Base-by-base conservation (phyloP, 2,797 vertebrate genomes). In the Masticophis lateralis region DNA sequence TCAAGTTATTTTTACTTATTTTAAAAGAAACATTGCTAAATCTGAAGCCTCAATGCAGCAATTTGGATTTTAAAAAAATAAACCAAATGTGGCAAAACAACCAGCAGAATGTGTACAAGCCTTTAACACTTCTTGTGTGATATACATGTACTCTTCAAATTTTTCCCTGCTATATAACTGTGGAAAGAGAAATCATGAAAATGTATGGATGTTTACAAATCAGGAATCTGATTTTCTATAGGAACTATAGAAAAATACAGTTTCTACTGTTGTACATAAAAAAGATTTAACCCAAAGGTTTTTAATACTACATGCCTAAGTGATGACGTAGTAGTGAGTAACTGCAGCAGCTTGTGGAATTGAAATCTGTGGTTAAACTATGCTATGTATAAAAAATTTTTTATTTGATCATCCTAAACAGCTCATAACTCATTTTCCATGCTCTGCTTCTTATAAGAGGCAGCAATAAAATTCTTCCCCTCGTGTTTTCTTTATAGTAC, bases 191-290 rank as follows among this genome's bases (percentile, higher is more conserved):
- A 96, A 97, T 96, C 88, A 93, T 97, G 96, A 95, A 74, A 97
- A 92, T 96, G 94, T 93, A 94, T 96, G 97, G 95, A 96, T 94
- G 87, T 86, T 96, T 95, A 91, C 95, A 93, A 96, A 96, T 90
- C 93, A 94, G 95, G 94, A 95, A 93, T 91, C 57, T 93, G 74
- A 90, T n/a, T n/a, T n/a, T n/a, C n/a, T 96, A 94, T 89, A 94
- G 91, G 95, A 94, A 96, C 87, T 97, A 95, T 97, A 96, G 96
- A 95, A 95, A 98, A 97, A 95, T 94, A 95, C 88, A 95, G 92
- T 95, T 95, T 90, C 61, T 95, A 91, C 60, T 91, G 95, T 94
- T 97, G 96, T 97, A 96, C 32, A 93, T 95, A 6, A 59, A 60
- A 90, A 93, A 97, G 96, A 91, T 92, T 95, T 91, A 96, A 90